These are phyloP conservation scores for Xestia ashworthii DNA, from an alignment of 2,888 invertebrate species.

Conservation along the genomic window DNA sequence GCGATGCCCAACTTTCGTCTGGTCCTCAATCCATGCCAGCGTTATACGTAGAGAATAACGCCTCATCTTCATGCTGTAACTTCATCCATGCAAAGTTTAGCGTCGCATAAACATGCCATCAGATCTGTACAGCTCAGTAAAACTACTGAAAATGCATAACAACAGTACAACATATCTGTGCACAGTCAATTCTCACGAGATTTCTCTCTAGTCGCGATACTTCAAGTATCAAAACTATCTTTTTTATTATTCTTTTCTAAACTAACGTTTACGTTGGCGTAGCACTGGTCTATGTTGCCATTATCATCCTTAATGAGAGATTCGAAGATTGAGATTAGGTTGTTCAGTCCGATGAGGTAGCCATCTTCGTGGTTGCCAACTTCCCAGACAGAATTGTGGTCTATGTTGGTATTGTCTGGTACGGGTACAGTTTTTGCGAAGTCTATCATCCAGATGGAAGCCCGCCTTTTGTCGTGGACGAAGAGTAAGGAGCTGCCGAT, in stretches of 20 bases:
- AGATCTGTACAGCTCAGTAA: conserved; percentile 68
- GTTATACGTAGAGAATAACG: conserved; percentile 25
- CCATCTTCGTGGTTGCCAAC: conserved; percentile 99
- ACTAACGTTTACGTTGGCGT: conserved; percentile 73
- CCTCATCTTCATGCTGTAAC: conserved; percentile 21
- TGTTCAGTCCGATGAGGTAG: conserved; percentile 97
- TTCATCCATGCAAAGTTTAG: conserved; percentile 45
- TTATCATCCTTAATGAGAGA: conserved; percentile 90
- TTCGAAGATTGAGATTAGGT: conserved; percentile 96
- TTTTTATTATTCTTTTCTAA: conserved; percentile 83
- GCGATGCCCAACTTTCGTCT: conserved; percentile 57
- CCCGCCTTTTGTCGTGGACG: conserved; percentile 97
- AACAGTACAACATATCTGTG: conserved; percentile 71
- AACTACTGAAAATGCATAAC: conserved; percentile 70
- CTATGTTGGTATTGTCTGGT: conserved; percentile 93
- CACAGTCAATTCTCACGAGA: conserved; percentile 75
- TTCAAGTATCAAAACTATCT: conserved; percentile 87
- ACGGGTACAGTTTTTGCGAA: conserved; percentile 98
- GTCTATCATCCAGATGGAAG: conserved; percentile 99
- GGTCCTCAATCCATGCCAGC: conserved; percentile 17
- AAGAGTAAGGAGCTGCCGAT: conserved; percentile 98
- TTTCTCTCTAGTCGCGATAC: conserved; percentile 65
- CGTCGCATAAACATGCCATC: conserved; percentile 68
- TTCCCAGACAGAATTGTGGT: conserved; percentile 96
- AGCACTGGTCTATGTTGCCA: conserved; percentile 84